Percentiles rank a stretch among this genome's conserved stretches.
These are phyloP conservation scores for Calcarius ornatus DNA, from an alignment of 2,113 vertebrate species.

Conservation along the genomic window DNA sequence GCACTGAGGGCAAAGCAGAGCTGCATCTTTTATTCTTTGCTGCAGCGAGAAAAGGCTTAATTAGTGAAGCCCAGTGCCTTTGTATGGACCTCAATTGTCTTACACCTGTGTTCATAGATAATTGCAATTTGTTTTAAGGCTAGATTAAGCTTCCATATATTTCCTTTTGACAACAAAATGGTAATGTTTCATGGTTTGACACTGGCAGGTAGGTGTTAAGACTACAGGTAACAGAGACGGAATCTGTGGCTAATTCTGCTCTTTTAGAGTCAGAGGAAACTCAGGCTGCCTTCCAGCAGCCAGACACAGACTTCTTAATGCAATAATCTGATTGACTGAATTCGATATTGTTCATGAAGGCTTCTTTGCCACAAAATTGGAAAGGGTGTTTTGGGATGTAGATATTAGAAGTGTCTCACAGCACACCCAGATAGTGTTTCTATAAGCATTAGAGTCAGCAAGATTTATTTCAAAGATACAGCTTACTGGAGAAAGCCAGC, in stretches of 20 bases:
- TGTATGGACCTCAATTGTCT: neutral
- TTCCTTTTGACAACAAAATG: neutral
- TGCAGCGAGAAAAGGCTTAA: neutral
- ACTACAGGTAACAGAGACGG: neutral
- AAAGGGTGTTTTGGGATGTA: neutral
- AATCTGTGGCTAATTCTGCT: neutral
- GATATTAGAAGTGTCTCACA: neutral
- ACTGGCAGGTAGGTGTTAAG: fast-evolving
- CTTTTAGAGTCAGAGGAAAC: neutral
- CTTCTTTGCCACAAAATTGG: neutral
- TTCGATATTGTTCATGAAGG: neutral
- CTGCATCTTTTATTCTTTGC: neutral
- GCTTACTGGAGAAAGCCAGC: neutral
- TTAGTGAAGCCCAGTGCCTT: neutral
- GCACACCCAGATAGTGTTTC: neutral
- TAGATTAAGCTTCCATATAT: neutral
- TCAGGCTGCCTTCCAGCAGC: neutral
- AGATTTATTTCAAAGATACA: constrained; percentile 11
- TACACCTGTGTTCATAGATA: no score
- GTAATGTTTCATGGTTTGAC: neutral
- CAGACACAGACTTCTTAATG: neutral
- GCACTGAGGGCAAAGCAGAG: neutral
- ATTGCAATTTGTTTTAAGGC: neutral
- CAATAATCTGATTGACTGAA: neutral
- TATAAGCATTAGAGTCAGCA: constrained; percentile 1